Conservation (phyloP, 37 sponge, comb jelly and placozoan species). For the Corticium candelabrum region DNA sequence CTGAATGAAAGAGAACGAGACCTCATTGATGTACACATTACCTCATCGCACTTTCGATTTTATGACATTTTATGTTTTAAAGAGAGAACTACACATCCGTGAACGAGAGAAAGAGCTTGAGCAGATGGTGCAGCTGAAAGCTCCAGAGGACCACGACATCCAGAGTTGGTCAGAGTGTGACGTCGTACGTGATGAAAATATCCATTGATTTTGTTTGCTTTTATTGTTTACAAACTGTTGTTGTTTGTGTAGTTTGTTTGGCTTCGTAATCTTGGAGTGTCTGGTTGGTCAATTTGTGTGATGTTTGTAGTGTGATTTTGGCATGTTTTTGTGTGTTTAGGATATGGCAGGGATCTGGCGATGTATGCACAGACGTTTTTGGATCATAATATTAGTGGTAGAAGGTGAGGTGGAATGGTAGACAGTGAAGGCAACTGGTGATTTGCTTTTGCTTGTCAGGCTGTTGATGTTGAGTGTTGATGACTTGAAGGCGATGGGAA, state of each 20-base stretch:
- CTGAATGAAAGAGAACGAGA: background rate
- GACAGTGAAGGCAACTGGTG: conserved; percentile 8
- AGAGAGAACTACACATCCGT: background rate
- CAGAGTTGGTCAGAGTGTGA: conserved; percentile 61
- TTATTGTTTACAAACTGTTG: no score
- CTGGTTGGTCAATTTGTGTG: background rate
- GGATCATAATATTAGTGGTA: conserved; percentile 54
- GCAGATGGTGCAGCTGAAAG: background rate
- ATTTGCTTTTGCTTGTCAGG: conserved; percentile 7
- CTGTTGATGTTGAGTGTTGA: conserved; percentile 55
- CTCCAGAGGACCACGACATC: conserved; percentile 32
- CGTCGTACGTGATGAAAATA: conserved; percentile 47
- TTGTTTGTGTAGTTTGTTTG: background rate
- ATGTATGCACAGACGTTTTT: conserved; percentile 58
- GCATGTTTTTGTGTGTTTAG: background rate
- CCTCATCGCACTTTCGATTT: no score
- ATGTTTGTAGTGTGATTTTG: no score
- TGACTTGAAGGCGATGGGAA: conserved; percentile 61
- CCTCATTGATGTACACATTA: no score
- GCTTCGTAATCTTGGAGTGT: background rate
- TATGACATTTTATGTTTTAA: no score
- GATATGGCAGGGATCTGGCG: conserved; percentile 13
- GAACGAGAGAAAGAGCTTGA: background rate
- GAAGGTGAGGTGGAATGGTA: conserved; percentile 9
- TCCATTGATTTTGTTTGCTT: no score